Conservation (phyloP, 2,797 vertebrate species). For the Myotis planiceps region DNA sequence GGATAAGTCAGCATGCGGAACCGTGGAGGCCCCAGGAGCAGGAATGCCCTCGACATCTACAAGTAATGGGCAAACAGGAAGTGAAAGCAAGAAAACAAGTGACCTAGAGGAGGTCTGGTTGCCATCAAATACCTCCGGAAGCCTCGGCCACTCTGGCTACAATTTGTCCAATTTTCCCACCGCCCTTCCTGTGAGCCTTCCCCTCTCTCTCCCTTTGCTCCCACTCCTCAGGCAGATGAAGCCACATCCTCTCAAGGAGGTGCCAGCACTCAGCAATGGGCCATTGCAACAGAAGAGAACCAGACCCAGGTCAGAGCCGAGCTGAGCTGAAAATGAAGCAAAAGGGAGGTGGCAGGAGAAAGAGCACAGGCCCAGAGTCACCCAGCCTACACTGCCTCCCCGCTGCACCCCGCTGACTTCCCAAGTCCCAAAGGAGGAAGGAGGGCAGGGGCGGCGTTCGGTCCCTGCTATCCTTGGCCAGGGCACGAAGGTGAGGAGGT, state of each 20-base stretch:
- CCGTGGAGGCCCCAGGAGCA: slow-evolving; percentile 69
- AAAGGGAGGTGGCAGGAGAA: too few species aligned
- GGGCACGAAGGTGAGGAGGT: neutral
- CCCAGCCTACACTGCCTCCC: too few species aligned
- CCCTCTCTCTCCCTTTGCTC: neutral
- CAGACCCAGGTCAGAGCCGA: neutral
- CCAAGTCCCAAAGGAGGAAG: neutral
- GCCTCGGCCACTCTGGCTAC: slow-evolving; percentile 54
- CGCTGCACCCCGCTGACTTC: neutral
- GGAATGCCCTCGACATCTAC: slow-evolving; percentile 21
- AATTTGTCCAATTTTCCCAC: neutral
- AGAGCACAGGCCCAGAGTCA: neutral
- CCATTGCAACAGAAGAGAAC: neutral
- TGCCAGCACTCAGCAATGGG: neutral
- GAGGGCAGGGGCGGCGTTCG: accelerated
- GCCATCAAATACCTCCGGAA: slow-evolving; percentile 60
- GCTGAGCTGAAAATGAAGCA: neutral
- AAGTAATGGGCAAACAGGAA: slow-evolving; percentile 69
- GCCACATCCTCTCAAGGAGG: neutral
- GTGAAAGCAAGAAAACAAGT: slow-evolving; percentile 57
- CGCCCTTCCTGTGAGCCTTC: neutral
- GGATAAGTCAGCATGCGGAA: slow-evolving; percentile 44
- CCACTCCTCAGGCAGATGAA: neutral
- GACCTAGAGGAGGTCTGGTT: slow-evolving; percentile 66
- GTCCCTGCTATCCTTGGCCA: too few species aligned